A percentile compares a stretch with the other conserved stretches of the same genome.
These are phyloP conservation scores for Alexandromys fortis DNA, from an alignment of 2,113 vertebrate species.

Conservation along the genomic window DNA sequence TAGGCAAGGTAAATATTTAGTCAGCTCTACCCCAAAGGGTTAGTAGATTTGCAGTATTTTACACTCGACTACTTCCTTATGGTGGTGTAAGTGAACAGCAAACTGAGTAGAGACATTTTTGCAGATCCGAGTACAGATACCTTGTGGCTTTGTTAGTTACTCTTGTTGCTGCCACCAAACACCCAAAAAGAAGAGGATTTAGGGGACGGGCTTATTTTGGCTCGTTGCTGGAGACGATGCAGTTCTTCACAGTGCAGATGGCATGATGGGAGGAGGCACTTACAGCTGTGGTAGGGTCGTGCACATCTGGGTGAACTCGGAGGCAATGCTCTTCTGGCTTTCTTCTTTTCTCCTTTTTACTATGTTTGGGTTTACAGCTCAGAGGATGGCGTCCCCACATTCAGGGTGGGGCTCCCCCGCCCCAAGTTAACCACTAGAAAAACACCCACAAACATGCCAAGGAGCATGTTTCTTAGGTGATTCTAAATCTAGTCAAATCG, in stretches of 20 bases:
- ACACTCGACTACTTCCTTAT: slow-evolving; percentile 7
- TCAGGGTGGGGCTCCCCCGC: background rate
- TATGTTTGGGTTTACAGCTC: background rate
- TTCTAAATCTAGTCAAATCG: background rate
- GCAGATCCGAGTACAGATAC: background rate
- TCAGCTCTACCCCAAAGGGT: background rate
- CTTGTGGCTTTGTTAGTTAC: background rate
- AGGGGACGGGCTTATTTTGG: background rate
- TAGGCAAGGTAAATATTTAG: background rate
- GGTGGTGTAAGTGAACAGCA: background rate
- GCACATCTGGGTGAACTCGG: no score
- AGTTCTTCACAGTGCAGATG: background rate
- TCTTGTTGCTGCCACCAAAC: background rate
- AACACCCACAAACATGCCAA: background rate
- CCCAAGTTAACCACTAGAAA: background rate
- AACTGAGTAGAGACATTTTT: background rate
- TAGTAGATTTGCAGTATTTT: background rate
- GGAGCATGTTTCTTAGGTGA: background rate
- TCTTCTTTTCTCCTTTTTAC: background rate
- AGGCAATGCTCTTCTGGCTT: background rate
- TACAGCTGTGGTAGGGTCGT: background rate
- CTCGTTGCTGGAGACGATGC: background rate
- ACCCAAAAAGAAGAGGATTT: no score
- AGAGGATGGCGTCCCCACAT: no score
- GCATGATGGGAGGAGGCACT: background rate